Base-by-base conservation (phyloP, 2,113 vertebrate genomes). In the Anoura caudifer region DNA sequence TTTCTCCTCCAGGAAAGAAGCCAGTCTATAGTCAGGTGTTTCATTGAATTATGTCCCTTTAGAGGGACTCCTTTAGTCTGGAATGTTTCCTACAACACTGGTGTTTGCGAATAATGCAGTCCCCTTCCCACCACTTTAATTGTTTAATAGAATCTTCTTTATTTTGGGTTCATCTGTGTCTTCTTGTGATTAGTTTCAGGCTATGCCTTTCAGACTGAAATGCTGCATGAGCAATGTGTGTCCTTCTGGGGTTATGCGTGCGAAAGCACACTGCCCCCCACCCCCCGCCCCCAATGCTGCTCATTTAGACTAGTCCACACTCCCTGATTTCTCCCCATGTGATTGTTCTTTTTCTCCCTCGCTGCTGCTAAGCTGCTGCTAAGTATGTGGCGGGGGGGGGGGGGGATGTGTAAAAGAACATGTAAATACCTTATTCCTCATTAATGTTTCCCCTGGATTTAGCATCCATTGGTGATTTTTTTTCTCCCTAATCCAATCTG, bases 241-340 rank as follows among this genome's bases (percentile, higher is more conserved):
- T 50, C 43, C 20, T 72, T 83, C 10, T 36, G 45, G 24, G 28
- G 13, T 28, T 12, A 50, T 50, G 24, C 22, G 7, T 38, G 47
- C 33, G 36, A 54, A 59, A 56, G 16, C 11, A 47, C 13, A 31
- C 15, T 24, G 1, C 50, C 22, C 9, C 19, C 54, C 26, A 22
- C 26, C 22, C 61, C 73, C 31, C 50, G 1, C 50, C 50, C 52
- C 0, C 41, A n/a, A 41, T 87, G 81, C 63, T 73, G 59, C 47
- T 72, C 76, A 41, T 79, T 94, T 63, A 81, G 54, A 76, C 15
- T 3, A 43, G 41, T 92, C 63, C 72, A 92, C 63, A 90, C 47
- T 47, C 11, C 14, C 45, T 56, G 36, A 0, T 73, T 75, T 91
- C 59, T 82, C 52, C 28, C 3, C 56, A 4, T 69, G 31, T 91